Base-by-base conservation (phyloP, 2,888 invertebrate species). In the Hydrotaea diabolus region DNA sequence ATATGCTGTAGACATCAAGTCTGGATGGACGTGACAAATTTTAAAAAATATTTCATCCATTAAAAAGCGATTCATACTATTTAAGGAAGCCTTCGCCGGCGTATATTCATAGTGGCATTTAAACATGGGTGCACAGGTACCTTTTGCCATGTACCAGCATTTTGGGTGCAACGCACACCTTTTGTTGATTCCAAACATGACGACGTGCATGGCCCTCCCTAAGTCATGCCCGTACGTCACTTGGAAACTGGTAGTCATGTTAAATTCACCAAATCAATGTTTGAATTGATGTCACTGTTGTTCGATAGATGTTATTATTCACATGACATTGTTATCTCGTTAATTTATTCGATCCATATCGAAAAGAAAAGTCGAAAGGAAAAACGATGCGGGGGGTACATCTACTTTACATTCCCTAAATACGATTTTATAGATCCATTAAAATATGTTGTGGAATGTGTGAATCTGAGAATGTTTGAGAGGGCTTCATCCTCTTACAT, bases 281-380 rank as follows among this genome's bases (percentile, higher is more conserved):
- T 55, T 62, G 26, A 73, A 59, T 43, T 73, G 59, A 26, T 62
- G 46, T 57, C 11, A n/a, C 55, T 53, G 53, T 73, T 73, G n/a
- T 69, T 15, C 66, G 21, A 39, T 43, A 39, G 43, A 46, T 69
- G 69, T 69, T 69, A 69, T 69, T 69, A 69, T 69, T 69, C 69
- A 69, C 69, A 46, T 69, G 15, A 69, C 66, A 72, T 75, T 78
- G 46, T 76, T 72, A 73, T 76, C 46, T 79, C 21, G 79, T 73
- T 83, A 83, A 83, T 83, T 76, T 76, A 79, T 83, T 83, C 79
- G 13, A 66, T 79, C 26, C 46, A 79, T 66, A 79, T 43, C 69
- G 39, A 39, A 43, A 39, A 31, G 31, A 31, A 7, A 39, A 66
- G 17, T 2, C 17, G 64, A 21, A 39, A n/a, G n/a, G 66, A 46